These are phyloP conservation scores for Oostethus manadensis DNA, from an alignment of 2,113 vertebrate species.

Conservation along the genomic window DNA sequence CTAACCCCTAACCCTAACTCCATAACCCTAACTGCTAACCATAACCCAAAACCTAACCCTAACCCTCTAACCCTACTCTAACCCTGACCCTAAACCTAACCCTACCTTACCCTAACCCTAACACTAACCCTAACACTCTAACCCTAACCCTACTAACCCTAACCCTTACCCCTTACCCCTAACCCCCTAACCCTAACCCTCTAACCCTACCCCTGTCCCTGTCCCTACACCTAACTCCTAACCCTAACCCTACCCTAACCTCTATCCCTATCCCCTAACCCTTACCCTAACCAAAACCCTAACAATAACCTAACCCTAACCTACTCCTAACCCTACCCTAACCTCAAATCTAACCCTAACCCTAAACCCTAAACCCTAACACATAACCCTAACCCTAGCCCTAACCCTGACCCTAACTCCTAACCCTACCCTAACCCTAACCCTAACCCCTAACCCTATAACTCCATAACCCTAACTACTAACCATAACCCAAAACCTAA, in stretches of 20 bases:
- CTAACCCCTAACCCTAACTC: conserved; percentile 1
- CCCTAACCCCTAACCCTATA: background rate
- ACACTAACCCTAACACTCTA: conserved; percentile 7
- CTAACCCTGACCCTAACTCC: no score
- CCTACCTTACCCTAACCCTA: conserved; percentile 6
- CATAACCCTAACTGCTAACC: conserved; percentile 3
- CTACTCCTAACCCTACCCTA: conserved; percentile 3
- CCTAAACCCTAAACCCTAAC: conserved; percentile 4
- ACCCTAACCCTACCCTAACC: no score
- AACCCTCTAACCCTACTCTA: no score
- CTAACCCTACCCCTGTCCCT: no score
- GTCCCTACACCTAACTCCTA: no score
- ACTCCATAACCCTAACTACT: background rate
- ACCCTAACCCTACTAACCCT: conserved; percentile 4
- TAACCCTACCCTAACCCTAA: background rate
- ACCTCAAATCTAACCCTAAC: conserved; percentile 1
- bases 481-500: background rate
- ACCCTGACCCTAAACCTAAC: no score
- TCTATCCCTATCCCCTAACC: conserved; percentile 2
- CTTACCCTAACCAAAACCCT: no score
- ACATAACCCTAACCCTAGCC: conserved; percentile 4
- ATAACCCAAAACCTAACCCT: no score
- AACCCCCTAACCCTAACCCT: no score
- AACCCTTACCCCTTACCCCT: background rate
- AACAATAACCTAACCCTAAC: no score